phyloP scores from a whole-genome alignment of 1,140 invertebrate genomes.

The Streblospio benedicti region DNA sequence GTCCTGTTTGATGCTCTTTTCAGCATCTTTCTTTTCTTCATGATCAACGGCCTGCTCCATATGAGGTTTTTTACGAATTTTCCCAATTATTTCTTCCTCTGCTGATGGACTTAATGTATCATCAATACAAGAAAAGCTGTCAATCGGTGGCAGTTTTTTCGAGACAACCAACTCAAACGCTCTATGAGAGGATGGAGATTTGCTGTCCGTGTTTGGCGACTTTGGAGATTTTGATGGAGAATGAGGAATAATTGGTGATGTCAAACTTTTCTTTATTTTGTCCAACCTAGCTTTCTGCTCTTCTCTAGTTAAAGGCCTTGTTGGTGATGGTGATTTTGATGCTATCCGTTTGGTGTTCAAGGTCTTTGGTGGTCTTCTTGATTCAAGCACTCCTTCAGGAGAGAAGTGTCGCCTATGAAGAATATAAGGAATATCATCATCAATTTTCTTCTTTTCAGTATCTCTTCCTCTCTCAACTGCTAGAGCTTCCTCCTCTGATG shows the following conservation, averaged over 20 bases:
- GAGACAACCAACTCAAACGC: constrained; percentile 42
- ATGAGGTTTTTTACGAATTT: constrained; percentile 14
- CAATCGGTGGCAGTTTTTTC: constrained; percentile 44
- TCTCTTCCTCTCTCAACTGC: background rate
- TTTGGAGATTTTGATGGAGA: constrained; percentile 31
- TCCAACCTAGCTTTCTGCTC: constrained; percentile 2
- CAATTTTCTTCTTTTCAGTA: constrained; percentile 29
- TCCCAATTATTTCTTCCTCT: constrained; percentile 37
- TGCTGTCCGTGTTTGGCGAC: constrained; percentile 38
- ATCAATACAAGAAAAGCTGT: constrained; percentile 48
- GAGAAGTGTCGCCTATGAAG: constrained; percentile 38
- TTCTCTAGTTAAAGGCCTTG: constrained; percentile 1
- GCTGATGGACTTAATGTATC: constrained; percentile 45
- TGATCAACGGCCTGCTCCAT: background rate
- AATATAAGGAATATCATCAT: constrained; percentile 48
- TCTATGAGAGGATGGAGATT: constrained; percentile 31
- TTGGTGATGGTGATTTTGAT: too few species aligned
- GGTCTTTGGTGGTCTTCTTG: too few species aligned
- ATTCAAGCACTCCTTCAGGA: constrained; percentile 5
- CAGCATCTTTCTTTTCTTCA: background rate
- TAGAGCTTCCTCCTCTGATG: background rate
- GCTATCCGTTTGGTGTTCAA: too few species aligned
- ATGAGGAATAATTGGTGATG: constrained; percentile 7
- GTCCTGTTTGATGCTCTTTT: background rate
- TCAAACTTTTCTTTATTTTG: constrained; percentile 9